Evolutionary conservation across 2,888 invertebrate species (phyloP), one percentile per base, ranked within the genome.

Genomic region (Ectemnius continuus): DNA sequence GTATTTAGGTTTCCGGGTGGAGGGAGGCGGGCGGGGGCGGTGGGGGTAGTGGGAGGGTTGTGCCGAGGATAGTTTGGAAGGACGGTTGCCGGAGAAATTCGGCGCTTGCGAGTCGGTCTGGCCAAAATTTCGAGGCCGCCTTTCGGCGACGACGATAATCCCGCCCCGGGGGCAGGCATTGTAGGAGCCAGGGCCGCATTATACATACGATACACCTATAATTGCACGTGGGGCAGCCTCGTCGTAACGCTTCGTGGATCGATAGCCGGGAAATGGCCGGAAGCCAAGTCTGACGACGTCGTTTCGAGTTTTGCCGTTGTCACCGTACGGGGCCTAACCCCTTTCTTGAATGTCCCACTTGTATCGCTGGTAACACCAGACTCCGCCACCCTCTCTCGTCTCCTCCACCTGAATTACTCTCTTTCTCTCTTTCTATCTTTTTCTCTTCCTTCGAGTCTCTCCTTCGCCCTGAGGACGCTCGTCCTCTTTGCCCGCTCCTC

Each of bases 231-330:
- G 85, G 85, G 86, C 85, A 84, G 80, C 82, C 82, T 86, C 84
- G 87, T 85, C 85, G 86, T 88, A 88, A 88, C 88, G 87, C 87
- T 88, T 88, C 84, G 86, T 85, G 88, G 88, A 89, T 89, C 89
- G 88, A 89, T 89, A 89, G 88, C 86, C 85, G 81, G 88, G 86
- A 89, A 89, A 89, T 89, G 88, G 89, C 88, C 88, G 88, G 88
- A 89, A 89, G 89, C 88, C 89, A 89, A 88, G 88, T 88, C 87
- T 88, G 88, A 85, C 88, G 88, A 87, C 87, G 88, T 89, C 89
- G 88, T 88, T 89, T 89, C 88, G 88, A 89, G 88, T 89, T 88
- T 88, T 88, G 87, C 87, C 86, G 88, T 88, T 88, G 89, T 89
- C 88, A 88, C 85, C 83, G 84, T 84, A 87, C 84, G 87, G 81